Evolutionary conservation across 1,140 invertebrate species (phyloP), one percentile per base, ranked within the genome.

Genomic region (Pollicipes pollicipes): DNA sequence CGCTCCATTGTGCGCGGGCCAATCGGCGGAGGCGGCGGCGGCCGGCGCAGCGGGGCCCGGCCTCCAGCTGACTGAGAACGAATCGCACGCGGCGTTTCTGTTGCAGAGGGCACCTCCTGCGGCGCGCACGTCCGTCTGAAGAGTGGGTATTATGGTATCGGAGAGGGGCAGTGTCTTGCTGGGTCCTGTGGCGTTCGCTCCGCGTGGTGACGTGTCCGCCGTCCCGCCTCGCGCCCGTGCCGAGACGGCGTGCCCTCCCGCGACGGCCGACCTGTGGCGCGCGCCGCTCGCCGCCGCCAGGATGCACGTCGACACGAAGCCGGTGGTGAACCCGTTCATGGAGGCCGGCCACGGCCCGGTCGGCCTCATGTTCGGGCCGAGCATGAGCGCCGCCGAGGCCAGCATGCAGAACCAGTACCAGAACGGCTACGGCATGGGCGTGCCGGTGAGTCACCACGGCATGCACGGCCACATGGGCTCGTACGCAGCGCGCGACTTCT

Each of bases 321-420:
- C 63, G 24, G 27, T 87, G 84, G 87, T 91, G 84, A 90, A 89
- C 78, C 87, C 88, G 29, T 90, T 90, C 77, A 86, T 90, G 81
- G 88, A 90, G 76, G 84, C 82, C 74, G 78, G 83, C 69, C 87
- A 88, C 77, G 86, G 87, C 58, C 80, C 82, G 66, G 87, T 87
- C 77, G 86, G 86, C 45, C 81, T 90, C 73, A 90, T 90, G 78
- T 86, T 91, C 83, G 89, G 88, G 71, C 88, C 89, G 21, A 81
- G 83, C 63, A 35, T 35, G 35, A 70, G 29, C 79, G 81, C 72
- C 78, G 76, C 66, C 80, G 81, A 78, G 76, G 76, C 29, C 78
- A 78, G 68, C 74, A 74, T 70, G 76, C 73, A 13, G 72, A 75
- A 3, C 74, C 78, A 80, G 70, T 83, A 84, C 69, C 81, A 83